Conservation (phyloP, 2,888 invertebrate genomes). For the Carcina quercana region DNA sequence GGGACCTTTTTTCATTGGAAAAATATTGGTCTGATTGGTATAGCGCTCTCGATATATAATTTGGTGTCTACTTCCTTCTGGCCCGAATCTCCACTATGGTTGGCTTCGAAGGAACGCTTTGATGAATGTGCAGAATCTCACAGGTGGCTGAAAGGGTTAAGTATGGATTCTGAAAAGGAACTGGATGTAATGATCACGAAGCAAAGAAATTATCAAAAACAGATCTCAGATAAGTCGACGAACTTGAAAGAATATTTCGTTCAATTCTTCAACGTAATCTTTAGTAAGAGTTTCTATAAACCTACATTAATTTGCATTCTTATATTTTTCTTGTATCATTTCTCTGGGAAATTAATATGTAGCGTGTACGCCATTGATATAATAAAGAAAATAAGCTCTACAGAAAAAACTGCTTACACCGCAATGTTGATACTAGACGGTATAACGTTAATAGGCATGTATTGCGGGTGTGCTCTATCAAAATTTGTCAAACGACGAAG, state of each 20-base stretch:
- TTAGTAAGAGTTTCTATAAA: constrained; percentile 1
- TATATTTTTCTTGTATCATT: constrained; percentile 8
- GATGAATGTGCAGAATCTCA: constrained; percentile 7
- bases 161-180: constrained; percentile 15
- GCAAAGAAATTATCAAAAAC: neutral
- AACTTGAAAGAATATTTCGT: too few relatives aligned
- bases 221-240: neutral
- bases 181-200: constrained; percentile 2
- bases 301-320: constrained; percentile 4
- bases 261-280: neutral
- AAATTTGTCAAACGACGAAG: constrained; percentile 11
- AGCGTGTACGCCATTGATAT: constrained; percentile 18
- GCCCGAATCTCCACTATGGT: constrained; percentile 19
- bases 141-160: neutral
- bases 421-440: constrained; percentile 21
- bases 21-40: constrained; percentile 12
- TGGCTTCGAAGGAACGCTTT: constrained; percentile 15
- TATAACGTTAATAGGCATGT: constrained; percentile 14
- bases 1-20: constrained; percentile 18
- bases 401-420: constrained; percentile 15
- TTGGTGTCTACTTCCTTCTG: constrained; percentile 12
- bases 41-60: constrained; percentile 5
- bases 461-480: constrained; percentile 12
- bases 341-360: constrained; percentile 17
- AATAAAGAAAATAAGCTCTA: constrained; percentile 16